These are phyloP conservation scores for Peromyscus eremicus DNA, from an alignment of 2,797 vertebrate genomes.

Conservation along the genomic window DNA sequence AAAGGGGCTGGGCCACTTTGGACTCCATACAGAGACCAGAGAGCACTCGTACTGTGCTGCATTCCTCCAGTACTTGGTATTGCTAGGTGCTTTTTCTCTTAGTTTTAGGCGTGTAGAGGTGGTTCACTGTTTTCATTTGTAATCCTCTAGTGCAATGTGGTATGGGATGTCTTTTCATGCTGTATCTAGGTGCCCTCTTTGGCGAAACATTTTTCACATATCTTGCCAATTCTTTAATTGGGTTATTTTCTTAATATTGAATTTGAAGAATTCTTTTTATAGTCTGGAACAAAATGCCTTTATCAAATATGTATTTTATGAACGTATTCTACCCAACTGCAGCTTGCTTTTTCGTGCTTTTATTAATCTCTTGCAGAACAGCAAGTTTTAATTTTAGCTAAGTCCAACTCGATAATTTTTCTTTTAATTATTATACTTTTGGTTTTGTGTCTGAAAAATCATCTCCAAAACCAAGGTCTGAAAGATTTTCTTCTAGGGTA, in stretches of 20 bases:
- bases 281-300: constrained; percentile 4
- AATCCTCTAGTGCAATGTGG: background rate
- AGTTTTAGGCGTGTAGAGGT: background rate
- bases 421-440: background rate
- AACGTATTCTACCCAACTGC: background rate
- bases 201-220: background rate
- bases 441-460: constrained; percentile 29
- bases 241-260: constrained; percentile 35
- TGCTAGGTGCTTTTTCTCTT: background rate
- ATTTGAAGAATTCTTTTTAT: constrained; percentile 5
- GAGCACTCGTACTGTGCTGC: background rate
- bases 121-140: background rate
- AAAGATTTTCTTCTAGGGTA: constrained; percentile 28
- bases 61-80: background rate
- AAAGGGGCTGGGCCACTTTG: background rate
- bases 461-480: constrained; percentile 21
- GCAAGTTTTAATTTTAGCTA: constrained; percentile 12
- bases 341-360: constrained; percentile 31
- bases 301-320: constrained; percentile 27
- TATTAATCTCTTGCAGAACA: constrained; percentile 35
- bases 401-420: background rate
- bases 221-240: background rate
- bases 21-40: background rate
- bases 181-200: background rate
- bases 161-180: background rate